Evolutionary conservation across 1,140 invertebrate species (phyloP), one percentile per base, ranked within the genome.

Genomic region (Macrosteles quadrilineatus): DNA sequence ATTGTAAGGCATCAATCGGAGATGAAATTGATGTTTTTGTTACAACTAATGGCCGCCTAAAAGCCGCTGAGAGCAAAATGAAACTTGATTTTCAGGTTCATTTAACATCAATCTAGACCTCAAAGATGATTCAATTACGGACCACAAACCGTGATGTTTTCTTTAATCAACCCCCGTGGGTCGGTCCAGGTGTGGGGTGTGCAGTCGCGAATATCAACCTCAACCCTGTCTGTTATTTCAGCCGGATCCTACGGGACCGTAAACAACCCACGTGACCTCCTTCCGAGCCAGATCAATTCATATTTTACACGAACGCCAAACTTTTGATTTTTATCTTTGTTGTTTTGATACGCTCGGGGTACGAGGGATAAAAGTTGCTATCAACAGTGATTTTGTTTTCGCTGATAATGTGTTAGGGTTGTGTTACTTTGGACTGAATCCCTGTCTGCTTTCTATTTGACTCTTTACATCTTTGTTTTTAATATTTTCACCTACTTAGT

Each of bases 261-360:
- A 50, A 50, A 50, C 47, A 50, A 50, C 47, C 3, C n/a, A 6
- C n/a, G 47, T 50, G 47, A 50, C 47, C 47, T 21, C 14, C 47
- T 50, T 50, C 21, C 47, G n/a, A n/a, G n/a, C 14, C 47, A 50
- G 47, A 50, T 50, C 47, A 50, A 50, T 50, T 50, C 47, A 50
- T 50, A 50, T 50, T 50, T 50, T 50, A 50, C 47, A 11, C 47
- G 47, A 50, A 4, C 14, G 14, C 47, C 47, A 50, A 50, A 50
- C 47, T 50, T 50, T 50, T 50, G 14, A 17, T 50, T 50, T 50
- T 50, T 50, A 50, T 50, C 47, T 50, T 50, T 50, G 47, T 50
- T 50, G 47, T 50, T 50, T 50, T 50, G 47, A 50, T 50, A 50
- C 47, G 47, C 47, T 50, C n/a, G 47, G 47, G n/a, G 21, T 50